Percentiles rank a stretch among this genome's conserved stretches.
Evolutionary conservation across 2,797 vertebrate genomes (phyloP).

Genomic region (Protosalanx chinensis): DNA sequence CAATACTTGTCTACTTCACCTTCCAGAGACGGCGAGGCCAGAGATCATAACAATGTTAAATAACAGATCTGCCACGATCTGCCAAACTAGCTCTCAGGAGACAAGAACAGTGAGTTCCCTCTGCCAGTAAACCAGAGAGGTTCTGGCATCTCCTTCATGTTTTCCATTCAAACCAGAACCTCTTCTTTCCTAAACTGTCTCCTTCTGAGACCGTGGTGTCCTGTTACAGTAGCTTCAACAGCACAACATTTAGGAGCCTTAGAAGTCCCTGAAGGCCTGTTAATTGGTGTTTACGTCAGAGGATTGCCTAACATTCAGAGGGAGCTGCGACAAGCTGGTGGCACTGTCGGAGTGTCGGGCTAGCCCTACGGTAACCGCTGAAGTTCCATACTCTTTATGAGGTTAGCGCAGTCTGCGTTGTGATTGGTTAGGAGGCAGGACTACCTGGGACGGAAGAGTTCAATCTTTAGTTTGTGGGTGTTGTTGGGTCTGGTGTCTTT

Average conservation of each 20-base stretch:
- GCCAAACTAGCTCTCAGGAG: slow-evolving; percentile 31
- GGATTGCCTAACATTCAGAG: slow-evolving; percentile 46
- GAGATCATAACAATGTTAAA: slow-evolving; percentile 22
- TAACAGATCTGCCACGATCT: not conserved
- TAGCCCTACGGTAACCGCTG: slow-evolving; percentile 46
- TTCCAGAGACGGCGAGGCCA: slow-evolving; percentile 26
- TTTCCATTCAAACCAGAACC: slow-evolving; percentile 24
- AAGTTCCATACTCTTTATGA: slow-evolving; percentile 55
- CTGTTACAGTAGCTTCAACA: too few species aligned
- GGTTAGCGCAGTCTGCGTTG: slow-evolving; percentile 25
- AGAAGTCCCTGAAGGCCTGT: slow-evolving; percentile 54
- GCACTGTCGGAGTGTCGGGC: slow-evolving; percentile 58
- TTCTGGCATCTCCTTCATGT: slow-evolving; percentile 18
- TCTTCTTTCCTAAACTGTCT: slow-evolving; percentile 36
- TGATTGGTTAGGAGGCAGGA: slow-evolving; percentile 37
- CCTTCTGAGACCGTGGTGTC: too few species aligned
- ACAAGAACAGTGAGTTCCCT: slow-evolving; percentile 23
- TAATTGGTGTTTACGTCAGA: slow-evolving; percentile 52
- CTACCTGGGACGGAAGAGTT: slow-evolving; percentile 21
- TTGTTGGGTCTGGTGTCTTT: not conserved
- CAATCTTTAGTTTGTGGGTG: not conserved
- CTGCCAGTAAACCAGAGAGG: slow-evolving; percentile 10
- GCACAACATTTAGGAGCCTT: not conserved
- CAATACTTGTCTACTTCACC: slow-evolving; percentile 12
- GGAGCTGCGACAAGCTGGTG: slow-evolving; percentile 33